Percentiles rank a stretch among this genome's conserved stretches.
Conservation (phyloP, 2,888 invertebrate genomes). For the Papilio demoleus region DNA sequence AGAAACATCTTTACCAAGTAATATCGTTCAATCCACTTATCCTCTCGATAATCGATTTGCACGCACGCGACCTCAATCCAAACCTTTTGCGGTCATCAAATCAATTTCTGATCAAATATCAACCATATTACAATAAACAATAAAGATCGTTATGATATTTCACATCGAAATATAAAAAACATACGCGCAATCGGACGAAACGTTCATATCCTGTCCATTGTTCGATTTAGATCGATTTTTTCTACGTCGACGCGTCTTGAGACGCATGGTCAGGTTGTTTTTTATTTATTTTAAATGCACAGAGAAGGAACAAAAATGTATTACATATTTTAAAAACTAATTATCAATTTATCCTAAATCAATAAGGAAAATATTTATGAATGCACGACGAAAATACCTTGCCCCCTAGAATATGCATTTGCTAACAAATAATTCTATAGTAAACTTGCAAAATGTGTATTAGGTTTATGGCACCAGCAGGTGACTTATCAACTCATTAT, state of each 20-base stretch:
- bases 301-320: conserved; percentile 3
- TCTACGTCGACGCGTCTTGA: conserved; percentile 49
- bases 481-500: too few relatives aligned
- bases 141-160: background rate
- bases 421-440: too few relatives aligned
- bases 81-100: conserved; percentile 41
- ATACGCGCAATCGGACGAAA: conserved; percentile 63
- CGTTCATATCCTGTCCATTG: conserved; percentile 70
- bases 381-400: too few relatives aligned
- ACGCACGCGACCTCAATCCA: conserved; percentile 65
- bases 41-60: conserved; percentile 68
- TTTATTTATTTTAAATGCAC: conserved; percentile 9
- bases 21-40: conserved; percentile 56
- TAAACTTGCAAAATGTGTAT: too few relatives aligned
- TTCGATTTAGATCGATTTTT: conserved; percentile 62
- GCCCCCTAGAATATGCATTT: too few relatives aligned
- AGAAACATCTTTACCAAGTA: conserved; percentile 57
- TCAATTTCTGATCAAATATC: conserved; percentile 36
- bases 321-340: background rate
- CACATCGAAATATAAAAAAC: conserved; percentile 41
- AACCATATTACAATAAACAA: conserved; percentile 34
- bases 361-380: too few relatives aligned
- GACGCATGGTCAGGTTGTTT: conserved; percentile 46
- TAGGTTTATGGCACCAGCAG: too few relatives aligned
- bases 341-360: background rate